Evolutionary conservation across 2,113 vertebrate genomes (phyloP).

Genomic region (Physeter macrocephalus): DNA sequence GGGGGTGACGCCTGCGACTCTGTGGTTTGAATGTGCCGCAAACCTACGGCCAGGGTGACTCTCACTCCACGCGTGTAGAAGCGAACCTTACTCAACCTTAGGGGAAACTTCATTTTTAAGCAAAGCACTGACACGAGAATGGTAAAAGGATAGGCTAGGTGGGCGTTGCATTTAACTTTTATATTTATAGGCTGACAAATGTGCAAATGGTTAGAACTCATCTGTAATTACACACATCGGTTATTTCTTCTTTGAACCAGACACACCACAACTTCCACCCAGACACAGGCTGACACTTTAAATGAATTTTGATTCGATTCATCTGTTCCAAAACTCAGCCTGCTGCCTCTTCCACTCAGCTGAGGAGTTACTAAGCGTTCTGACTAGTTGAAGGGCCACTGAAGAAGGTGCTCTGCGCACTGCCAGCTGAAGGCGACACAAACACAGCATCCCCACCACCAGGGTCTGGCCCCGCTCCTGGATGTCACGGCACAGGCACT

Average conservation of each 20-base stretch:
- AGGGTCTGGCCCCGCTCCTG: background rate
- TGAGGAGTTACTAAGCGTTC: background rate
- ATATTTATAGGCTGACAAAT: background rate
- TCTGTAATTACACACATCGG: background rate
- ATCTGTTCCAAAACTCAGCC: background rate
- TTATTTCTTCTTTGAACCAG: background rate
- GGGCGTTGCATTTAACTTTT: no score
- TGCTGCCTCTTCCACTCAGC: background rate
- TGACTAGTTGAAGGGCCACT: rapidly evolving
- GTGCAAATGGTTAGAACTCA: background rate
- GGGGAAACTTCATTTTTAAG: background rate
- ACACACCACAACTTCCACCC: background rate
- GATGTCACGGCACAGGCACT: background rate
- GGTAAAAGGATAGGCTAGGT: rapidly evolving
- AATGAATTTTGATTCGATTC: background rate
- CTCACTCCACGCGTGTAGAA: background rate
- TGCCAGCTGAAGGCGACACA: background rate
- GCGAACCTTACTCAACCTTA: background rate
- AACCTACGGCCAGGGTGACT: background rate
- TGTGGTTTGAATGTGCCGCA: background rate
- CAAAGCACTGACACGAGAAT: background rate
- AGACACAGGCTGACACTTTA: background rate
- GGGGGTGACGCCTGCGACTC: no score
- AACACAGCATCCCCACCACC: background rate
- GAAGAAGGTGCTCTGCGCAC: rapidly evolving